A percentile compares a stretch with the other conserved stretches of the same genome.
phyloP scores from a whole-genome alignment of 2,888 invertebrate species.

The Onthophagus sagittarius region DNA sequence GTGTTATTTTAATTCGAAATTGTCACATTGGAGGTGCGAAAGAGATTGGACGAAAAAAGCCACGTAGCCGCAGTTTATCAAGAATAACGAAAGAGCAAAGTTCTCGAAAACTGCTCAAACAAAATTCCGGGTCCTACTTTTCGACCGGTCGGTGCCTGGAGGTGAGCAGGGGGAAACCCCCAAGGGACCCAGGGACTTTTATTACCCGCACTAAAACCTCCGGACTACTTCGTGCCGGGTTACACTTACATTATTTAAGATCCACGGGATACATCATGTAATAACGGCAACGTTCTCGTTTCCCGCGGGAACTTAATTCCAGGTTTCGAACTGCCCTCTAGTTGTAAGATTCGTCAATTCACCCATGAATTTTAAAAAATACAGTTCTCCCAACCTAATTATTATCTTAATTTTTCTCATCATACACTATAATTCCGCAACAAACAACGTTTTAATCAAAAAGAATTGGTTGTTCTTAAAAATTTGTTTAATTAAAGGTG shows the following conservation, averaged over 20 bases:
- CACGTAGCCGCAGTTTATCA: background rate
- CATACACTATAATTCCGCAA: background rate
- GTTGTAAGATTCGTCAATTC: background rate
- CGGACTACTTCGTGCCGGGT: background rate
- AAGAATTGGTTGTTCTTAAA: background rate
- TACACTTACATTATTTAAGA: background rate
- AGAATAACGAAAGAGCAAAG: constrained; percentile 23
- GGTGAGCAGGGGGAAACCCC: constrained; percentile 29
- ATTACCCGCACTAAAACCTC: constrained; percentile 35
- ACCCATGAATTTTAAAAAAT: background rate
- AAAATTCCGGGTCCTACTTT: constrained; percentile 26
- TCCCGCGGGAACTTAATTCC: background rate
- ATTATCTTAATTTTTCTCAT: background rate
- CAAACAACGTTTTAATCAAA: background rate
- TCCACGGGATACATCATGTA: background rate
- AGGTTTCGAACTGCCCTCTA: background rate
- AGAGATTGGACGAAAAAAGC: background rate
- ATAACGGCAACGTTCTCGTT: background rate
- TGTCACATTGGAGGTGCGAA: background rate
- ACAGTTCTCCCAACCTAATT: background rate
- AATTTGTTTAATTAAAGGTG: background rate
- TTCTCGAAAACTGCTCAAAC: constrained; percentile 33
- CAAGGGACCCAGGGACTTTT: constrained; percentile 35
- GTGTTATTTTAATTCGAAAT: background rate
- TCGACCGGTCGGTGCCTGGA: background rate